Base-by-base conservation (phyloP, 1,140 invertebrate species). In the Leucophenga varia region DNA sequence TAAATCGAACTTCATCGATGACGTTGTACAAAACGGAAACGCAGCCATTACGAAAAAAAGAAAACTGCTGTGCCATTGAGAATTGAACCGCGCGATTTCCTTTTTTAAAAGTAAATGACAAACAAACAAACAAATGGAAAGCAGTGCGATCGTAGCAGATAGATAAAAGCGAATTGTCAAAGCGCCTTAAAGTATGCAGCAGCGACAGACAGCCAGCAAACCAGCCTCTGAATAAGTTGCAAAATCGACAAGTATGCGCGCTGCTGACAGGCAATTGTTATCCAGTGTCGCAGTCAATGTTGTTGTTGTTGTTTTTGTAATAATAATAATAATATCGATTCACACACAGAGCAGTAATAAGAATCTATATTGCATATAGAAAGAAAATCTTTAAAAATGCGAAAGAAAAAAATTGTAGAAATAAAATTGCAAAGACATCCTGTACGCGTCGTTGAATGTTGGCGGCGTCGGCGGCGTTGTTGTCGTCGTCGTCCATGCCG, bases 261-360 rank as follows among this genome's bases (percentile, higher is more conserved):
- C 67, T 63, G 63, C 65, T 70, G 65, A 70, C 65, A 70, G 65
- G 65, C 65, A 70, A 69, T 70, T 70, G 65, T 58, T 63, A 63
- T 61, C 31, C 36, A 22, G 17, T 45, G 49, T 18, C 28, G 44
- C 12, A 39, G 42, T 38, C 31, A 30, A 28, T 25, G 19, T 31
- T 42, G 49, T 58, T 40, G 21, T 22, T 25, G 13, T 30, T n/a
- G 42, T 51, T 57, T 39, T 46, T 64, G 52, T 71, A 54, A 52
- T 58, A 59, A 55, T 65, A 68, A 72, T 69, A 72, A 72, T 68
- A 72, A 72, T 72, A 72, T 72, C 68, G 69, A 72, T 72, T 63
- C 56, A 25, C 22, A 25, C 5, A 5, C 5, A 25, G 22, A n/a
- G 22, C 22, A n/a, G n/a, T n/a, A n/a, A n/a, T n/a, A n/a, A n/a